A percentile compares a stretch with the other conserved stretches of the same genome.
These are phyloP conservation scores for Drosophila sucinea DNA, from an alignment of 1,140 invertebrate species.

Conservation along the genomic window DNA sequence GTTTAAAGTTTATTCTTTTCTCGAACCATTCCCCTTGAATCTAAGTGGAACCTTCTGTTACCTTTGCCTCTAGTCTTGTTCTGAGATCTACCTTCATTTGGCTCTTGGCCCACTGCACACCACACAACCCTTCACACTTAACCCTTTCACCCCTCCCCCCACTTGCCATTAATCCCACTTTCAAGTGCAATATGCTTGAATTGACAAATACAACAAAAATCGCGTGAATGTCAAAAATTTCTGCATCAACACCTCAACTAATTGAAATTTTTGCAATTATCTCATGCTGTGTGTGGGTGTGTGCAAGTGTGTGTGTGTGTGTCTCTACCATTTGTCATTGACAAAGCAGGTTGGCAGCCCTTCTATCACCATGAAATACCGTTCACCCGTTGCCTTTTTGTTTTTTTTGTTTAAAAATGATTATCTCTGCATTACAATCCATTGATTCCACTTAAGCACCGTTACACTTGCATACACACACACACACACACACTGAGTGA, in stretches of 20 bases:
- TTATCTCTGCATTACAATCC: constrained; percentile 80
- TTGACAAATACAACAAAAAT: constrained; percentile 48
- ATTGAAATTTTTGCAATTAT: constrained; percentile 70
- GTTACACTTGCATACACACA: constrained; percentile 58
- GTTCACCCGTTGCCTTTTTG: constrained; percentile 20
- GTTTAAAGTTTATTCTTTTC: too few relatives aligned
- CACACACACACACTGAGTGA: background rate
- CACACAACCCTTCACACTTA: background rate
- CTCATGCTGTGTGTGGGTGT: constrained; percentile 21
- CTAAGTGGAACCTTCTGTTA: too few relatives aligned
- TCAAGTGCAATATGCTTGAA: constrained; percentile 51
- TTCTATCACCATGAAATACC: constrained; percentile 23
- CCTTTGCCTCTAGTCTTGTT: too few relatives aligned
- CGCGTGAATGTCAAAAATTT: constrained; percentile 47
- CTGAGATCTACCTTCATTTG: background rate
- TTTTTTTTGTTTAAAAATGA: constrained; percentile 62
- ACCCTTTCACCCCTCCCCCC: background rate
- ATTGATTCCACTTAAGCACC: constrained; percentile 81
- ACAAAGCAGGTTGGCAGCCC: constrained; percentile 51
- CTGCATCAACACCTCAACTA: constrained; percentile 77
- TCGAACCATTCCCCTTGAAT: too few relatives aligned
- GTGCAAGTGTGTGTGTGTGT: constrained; percentile 8
- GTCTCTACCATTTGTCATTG: constrained; percentile 67
- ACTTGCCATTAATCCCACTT: background rate
- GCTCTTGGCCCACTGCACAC: background rate